phyloP scores from a whole-genome alignment of 2,888 invertebrate genomes.

The Hypomecis atomaria region DNA sequence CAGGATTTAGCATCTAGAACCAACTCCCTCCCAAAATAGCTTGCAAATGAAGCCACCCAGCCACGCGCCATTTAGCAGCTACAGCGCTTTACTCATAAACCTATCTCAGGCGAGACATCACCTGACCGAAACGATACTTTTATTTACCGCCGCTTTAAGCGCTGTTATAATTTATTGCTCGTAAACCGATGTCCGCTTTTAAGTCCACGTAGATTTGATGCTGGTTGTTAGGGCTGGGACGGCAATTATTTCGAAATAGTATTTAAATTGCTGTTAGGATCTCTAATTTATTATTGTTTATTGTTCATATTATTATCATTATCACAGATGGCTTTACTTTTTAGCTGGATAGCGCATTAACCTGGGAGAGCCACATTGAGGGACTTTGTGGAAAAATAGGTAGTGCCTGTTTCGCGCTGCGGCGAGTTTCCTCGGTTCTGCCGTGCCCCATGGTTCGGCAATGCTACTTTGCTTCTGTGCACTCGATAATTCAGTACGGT shows the following conservation, averaged over 20 bases:
- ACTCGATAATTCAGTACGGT: too few relatives aligned
- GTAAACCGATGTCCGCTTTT: constrained; percentile 71
- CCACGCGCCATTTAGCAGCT: constrained; percentile 39
- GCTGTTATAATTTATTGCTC: constrained; percentile 69
- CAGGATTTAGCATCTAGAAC: constrained; percentile 6
- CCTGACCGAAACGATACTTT: constrained; percentile 56
- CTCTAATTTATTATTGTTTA: too few relatives aligned
- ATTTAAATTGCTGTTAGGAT: not conserved
- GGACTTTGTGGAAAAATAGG: too few relatives aligned
- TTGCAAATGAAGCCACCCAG: constrained; percentile 42
- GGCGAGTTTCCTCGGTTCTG: too few relatives aligned
- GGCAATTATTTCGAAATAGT: constrained; percentile 9
- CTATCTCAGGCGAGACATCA: constrained; percentile 53
- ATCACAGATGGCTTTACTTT: too few relatives aligned
- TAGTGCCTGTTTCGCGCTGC: too few relatives aligned
- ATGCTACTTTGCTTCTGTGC: too few relatives aligned
- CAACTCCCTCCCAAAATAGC: constrained; percentile 21
- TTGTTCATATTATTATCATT: too few relatives aligned
- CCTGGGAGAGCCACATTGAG: too few relatives aligned
- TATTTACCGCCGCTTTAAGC: constrained; percentile 49
- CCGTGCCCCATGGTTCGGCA: too few relatives aligned
- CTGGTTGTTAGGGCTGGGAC: constrained; percentile 38
- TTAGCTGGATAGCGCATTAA: too few relatives aligned
- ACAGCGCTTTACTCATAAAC: constrained; percentile 46
- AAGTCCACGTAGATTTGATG: constrained; percentile 57